Base-by-base conservation (phyloP, 2,113 vertebrate genomes). In the Sinocyclocheilus anophthalmus region DNA sequence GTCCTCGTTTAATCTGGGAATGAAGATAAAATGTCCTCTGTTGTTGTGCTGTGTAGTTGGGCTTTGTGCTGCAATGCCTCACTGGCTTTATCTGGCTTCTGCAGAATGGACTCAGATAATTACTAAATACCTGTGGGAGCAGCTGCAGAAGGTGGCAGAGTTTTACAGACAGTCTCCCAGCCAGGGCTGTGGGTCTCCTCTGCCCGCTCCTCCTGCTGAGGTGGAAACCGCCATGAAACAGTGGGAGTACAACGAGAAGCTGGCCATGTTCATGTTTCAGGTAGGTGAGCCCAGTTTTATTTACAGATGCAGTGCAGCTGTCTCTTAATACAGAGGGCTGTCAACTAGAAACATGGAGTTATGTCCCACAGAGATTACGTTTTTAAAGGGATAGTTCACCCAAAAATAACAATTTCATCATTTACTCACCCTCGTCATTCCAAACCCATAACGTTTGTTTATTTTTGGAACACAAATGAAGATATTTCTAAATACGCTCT, bases 181-280 rank as follows among this genome's bases (percentile, higher is more conserved):
- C 42, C 96, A 96, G 81, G 95, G 96, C 88, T 97, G 97, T 70
- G 95, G 95, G 84, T 97, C 97, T 0, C 95, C 96, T 0, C 92
- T 96, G 0, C 96, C 96, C 0, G 93, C 95, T 22, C 94, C 97
- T 55, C 96, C 98, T 0, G 95, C 96, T 3, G 98, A 99, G 48
- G 97, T 99, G 89, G 98, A 99, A 90, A 95, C 96, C 2, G 96
- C 97, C 87, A 96, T 98, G 93, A 98, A 98, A 89, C 98, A 99
- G 90, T 99, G 98, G 98, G 98, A 99, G 45, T 99, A 99, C 94
- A 99, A 99, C 0, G 98, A 99, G 94, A 99, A 99, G 87, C 94
- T 99, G 1, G 97, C 98, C 84, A 98, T 99, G 97, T 99, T 99
- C 92, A 99, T 99, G 98, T 99, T 99, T 94, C 98, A 99, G 97